Evolutionary conservation across 2,113 vertebrate genomes (phyloP).

Genomic region (mouse (Mus musculus)): DNA sequence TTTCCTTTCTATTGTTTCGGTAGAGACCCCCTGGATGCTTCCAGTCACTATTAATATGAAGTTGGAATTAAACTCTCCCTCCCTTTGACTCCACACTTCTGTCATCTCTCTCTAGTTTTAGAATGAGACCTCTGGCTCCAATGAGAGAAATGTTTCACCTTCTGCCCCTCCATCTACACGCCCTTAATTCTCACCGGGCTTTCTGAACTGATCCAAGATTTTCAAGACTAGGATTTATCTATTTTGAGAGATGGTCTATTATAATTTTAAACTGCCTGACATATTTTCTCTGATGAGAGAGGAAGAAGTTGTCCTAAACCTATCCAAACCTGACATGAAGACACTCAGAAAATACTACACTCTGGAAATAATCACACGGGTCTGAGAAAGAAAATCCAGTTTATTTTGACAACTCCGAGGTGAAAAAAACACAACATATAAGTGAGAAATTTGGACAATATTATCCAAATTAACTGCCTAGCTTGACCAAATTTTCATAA

Average conservation of each 20-base stretch:
- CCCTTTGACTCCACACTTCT: background rate
- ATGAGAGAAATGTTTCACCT: background rate
- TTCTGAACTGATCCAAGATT: background rate
- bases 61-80: background rate
- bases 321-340: background rate
- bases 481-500: conserved; percentile 22
- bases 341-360: background rate
- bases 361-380: background rate
- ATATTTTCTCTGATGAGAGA: background rate
- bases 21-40: background rate
- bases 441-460: background rate
- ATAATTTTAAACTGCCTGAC: background rate
- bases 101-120: background rate
- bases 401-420: background rate
- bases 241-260: conserved; percentile 30
- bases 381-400: background rate
- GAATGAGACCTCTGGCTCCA: background rate
- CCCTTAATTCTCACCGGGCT: background rate
- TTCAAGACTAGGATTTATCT: background rate
- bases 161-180: fast-evolving
- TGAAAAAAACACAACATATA: background rate
- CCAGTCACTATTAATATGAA: background rate
- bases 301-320: background rate
- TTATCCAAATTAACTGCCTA: background rate
- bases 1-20: background rate